Conservation (phyloP, 2,888 invertebrate species). For the Oegoconia quadripuncta region DNA sequence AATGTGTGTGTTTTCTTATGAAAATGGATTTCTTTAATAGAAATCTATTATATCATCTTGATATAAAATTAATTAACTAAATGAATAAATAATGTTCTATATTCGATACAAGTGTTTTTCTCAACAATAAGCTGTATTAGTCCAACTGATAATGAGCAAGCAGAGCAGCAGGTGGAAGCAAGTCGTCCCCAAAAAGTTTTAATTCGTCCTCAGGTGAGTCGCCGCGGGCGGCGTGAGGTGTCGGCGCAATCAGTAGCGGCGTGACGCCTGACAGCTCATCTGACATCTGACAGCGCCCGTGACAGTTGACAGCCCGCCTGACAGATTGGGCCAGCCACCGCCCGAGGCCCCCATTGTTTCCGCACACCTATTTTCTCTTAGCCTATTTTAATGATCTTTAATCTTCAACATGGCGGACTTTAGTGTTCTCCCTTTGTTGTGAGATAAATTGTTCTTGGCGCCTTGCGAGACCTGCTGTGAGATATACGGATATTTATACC, state of each 20-base stretch:
- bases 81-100: no score
- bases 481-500: conserved; percentile 1
- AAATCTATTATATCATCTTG: no score
- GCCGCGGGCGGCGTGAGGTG: conserved; percentile 38
- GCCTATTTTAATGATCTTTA: conserved; percentile 19
- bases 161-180: no score
- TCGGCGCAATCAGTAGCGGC: conserved; percentile 42
- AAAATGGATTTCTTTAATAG: no score
- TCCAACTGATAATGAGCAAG: no score
- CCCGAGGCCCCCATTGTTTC: conserved; percentile 40
- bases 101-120: no score
- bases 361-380: conserved; percentile 45
- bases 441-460: conserved; percentile 2
- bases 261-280: conserved; percentile 28
- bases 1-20: no score
- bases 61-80: no score
- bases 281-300: conserved; percentile 52
- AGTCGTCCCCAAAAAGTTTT: no score
- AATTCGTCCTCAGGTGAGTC: conserved; percentile 37
- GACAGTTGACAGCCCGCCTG: conserved; percentile 58
- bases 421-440: conserved; percentile 4
- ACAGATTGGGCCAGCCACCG: conserved; percentile 65
- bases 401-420: conserved; percentile 4
- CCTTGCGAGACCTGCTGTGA: not conserved
- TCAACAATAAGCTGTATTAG: no score